Evolutionary conservation across 1,140 invertebrate species (phyloP).

Genomic region (Ganaspis sp.): DNA sequence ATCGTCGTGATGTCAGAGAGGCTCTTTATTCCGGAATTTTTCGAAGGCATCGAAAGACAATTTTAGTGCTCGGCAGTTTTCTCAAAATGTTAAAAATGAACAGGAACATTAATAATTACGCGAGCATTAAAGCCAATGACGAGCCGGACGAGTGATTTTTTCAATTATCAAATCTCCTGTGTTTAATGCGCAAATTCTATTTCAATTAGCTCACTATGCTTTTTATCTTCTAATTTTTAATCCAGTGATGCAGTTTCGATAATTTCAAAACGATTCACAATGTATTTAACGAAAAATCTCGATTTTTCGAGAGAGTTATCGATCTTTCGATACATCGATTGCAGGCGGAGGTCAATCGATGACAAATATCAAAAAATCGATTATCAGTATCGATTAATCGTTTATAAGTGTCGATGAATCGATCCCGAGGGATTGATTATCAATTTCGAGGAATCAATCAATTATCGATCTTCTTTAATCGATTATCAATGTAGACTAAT

Average conservation of each 20-base stretch:
- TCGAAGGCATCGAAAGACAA: conserved; percentile 86
- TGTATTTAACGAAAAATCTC: neutral
- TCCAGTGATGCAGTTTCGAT: neutral
- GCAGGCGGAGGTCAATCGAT: too few species aligned
- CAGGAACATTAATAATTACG: conserved; percentile 86
- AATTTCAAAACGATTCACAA: neutral
- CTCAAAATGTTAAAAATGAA: conserved; percentile 85
- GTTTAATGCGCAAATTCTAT: neutral
- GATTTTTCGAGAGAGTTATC: too few species aligned
- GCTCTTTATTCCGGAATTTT: conserved; percentile 89
- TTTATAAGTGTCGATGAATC: neutral
- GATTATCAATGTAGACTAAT: too few species aligned
- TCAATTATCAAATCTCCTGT: neutral
- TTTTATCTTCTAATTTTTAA: neutral
- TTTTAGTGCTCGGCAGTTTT: conserved; percentile 87
- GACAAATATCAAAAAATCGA: neutral
- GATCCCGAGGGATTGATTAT: neutral
- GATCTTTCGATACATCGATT: too few species aligned
- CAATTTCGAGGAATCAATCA: neutral
- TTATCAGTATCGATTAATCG: neutral
- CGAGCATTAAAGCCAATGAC: conserved; percentile 82
- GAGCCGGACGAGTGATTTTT: conserved; percentile 72
- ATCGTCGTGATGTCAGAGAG: conserved; percentile 84
- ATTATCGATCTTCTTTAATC: too few species aligned
- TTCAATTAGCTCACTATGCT: neutral